Evolutionary conservation across 2,113 vertebrate species (phyloP), one percentile per base, ranked within the genome.

Genomic region (Pachycephala philippinensis): DNA sequence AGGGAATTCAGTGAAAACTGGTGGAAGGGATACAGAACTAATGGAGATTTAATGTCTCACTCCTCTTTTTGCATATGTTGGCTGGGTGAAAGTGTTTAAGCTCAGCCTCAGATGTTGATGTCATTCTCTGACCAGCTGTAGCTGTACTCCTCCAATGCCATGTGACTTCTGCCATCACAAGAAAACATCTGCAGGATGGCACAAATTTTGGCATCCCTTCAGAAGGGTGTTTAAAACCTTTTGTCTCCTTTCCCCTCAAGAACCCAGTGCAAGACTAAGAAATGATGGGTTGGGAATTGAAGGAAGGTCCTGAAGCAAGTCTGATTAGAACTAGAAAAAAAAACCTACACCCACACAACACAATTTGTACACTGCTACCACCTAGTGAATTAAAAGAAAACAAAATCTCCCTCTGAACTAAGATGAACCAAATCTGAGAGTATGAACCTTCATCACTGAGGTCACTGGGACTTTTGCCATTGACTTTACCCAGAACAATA

Each of bases 361-460:
- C 53, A 74, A 15, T 94, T 78, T 96, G 92, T 89, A 56, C 95
- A 88, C 92, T 97, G 72, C 96, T 96, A 97, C 96, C 96, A 95
- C 91, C 96, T 97, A 97, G 96, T 94, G 95, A 94, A 90, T 66
- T 64, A 52, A 75, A 80, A 70, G 54, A 64, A 95, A 96, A 84
- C 40, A 61, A 92, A 88, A 49, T 64, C 44, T 81, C 63, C 44
- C 68, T 89, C 56, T 86, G 44, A 90, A 87, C 35, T 42, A 40
- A 74, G 21, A 84, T 42, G 37, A 93, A 53, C 61, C 28, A 30
- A 60, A 49, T 15, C 52, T 75, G 52, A 91, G 56, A 22, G 69
- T 44, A 21, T 68, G 88, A 90, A 79, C 61, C 40, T 84, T 84
- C 80, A n/a, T 9, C 71, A 30, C 56, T 52, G 54, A 68, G 82